Percentiles rank a stretch among this genome's conserved stretches.
These are phyloP conservation scores for Calyptommatus sinebrachiatus DNA, from an alignment of 2,113 vertebrate species.

Conservation along the genomic window DNA sequence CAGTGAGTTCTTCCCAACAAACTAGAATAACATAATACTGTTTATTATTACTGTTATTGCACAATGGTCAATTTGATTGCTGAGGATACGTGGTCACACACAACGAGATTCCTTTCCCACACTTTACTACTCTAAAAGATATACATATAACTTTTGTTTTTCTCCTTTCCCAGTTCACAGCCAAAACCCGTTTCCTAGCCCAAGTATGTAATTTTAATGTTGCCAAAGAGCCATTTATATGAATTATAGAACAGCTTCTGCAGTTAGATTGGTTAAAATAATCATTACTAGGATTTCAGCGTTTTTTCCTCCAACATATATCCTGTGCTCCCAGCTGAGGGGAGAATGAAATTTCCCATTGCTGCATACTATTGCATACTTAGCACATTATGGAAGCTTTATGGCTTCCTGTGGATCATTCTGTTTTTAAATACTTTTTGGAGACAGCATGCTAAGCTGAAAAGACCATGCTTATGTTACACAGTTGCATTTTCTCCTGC, in stretches of 20 bases:
- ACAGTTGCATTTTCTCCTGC: not conserved
- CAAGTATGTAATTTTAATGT: conserved; percentile 3
- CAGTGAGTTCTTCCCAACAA: no score
- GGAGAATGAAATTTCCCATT: not conserved
- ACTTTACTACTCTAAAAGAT: not conserved
- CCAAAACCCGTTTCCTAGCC: not conserved
- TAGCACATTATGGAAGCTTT: not conserved
- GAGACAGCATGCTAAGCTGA: not conserved
- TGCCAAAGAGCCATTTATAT: not conserved
- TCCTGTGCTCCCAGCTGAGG: not conserved
- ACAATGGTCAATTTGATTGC: not conserved
- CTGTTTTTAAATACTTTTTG: not conserved
- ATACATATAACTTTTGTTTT: not conserved
- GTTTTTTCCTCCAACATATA: not conserved
- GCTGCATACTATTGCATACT: not conserved
- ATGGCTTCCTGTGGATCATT: conserved; percentile 7
- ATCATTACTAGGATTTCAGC: not conserved
- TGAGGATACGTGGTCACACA: not conserved
- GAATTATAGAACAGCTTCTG: conserved; percentile 12
- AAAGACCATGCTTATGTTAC: not conserved
- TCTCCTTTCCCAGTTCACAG: not conserved
- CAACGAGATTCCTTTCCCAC: not conserved
- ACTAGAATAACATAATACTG: no score
- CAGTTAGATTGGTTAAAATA: not conserved
- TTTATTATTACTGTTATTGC: not conserved